Base-by-base conservation (phyloP, 1,140 invertebrate species). In the Ganaspis sp. region DNA sequence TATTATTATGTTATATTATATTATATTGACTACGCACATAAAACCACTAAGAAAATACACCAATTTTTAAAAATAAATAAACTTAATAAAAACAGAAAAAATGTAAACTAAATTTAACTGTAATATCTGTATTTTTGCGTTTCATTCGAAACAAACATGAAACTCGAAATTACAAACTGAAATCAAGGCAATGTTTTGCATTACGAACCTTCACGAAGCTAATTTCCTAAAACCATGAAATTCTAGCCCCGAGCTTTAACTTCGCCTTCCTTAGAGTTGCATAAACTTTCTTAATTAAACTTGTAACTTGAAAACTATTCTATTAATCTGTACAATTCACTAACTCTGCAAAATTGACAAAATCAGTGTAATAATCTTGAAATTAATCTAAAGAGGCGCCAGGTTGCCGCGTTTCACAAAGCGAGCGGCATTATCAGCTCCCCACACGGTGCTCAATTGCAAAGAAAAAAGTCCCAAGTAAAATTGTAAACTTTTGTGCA, bases 221-320 rank as follows among this genome's bases (percentile, higher is more conserved):
- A 49, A 49, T 49, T 49, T 49, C 45, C 45, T 49, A 49, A 49
- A 49, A 49, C 45, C 45, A 49, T 49, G 45, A 49, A 49, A 49
- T 49, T 49, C 45, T 49, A 49, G 17, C 45, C 45, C 17, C 45
- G 15, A 49, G n/a, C 45, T 49, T 49, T 6, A 17, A 49, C 45
- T 17, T 49, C 45, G n/a, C 45, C 45, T 4, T 49, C 45, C 45
- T 49, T 49, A 17, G 45, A 17, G 45, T 49, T 49, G 45, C 45
- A 49, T 49, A 49, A 49, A 49, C 45, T 49, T 49, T 49, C n/a
- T 49, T 49, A 49, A 49, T 49, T 49, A 49, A 49, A 49, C 45
- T 49, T 49, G 45, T 49, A 49, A 49, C 45, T 49, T 49, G 45
- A 49, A 49, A 49, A 49, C 45, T 49, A 17, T 49, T 49, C 45